Percentiles rank a stretch among this genome's conserved stretches.
Evolutionary conservation across 2,797 vertebrate genomes (phyloP).

Genomic region (Cyclopterus lumpus): DNA sequence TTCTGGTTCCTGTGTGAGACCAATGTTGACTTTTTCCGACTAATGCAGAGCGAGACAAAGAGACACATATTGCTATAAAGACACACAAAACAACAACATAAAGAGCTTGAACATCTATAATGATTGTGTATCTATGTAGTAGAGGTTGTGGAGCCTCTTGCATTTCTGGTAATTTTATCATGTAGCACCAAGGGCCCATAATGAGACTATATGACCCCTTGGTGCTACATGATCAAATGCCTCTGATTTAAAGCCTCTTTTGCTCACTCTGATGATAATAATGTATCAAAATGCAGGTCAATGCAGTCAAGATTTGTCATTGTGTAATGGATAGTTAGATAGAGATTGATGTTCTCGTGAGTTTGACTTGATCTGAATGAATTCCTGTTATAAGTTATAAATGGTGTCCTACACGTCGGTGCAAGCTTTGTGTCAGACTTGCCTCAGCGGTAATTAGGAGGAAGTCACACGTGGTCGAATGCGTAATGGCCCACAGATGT

Average conservation of each 20-base stretch:
- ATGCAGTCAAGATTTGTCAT: not conserved
- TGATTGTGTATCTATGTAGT: not conserved
- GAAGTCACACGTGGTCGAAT: slow-evolving; percentile 13
- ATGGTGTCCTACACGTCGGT: not conserved
- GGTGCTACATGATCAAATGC: not conserved
- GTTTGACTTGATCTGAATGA: not conserved
- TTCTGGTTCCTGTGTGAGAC: too few relatives aligned
- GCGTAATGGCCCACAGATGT: slow-evolving; percentile 58
- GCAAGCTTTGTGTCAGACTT: slow-evolving; percentile 13
- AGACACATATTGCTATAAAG: not conserved
- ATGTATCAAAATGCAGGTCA: not conserved
- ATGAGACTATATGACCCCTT: not conserved
- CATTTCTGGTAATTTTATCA: not conserved
- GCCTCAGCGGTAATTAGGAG: slow-evolving; percentile 17
- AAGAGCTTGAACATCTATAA: not conserved
- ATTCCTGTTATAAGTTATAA: not conserved
- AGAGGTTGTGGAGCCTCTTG: not conserved
- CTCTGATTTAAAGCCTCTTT: not conserved
- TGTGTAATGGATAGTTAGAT: not conserved
- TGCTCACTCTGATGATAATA: not conserved
- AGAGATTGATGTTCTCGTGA: not conserved
- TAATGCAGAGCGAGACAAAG: not conserved
- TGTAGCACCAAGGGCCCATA: not conserved
- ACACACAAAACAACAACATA: not conserved
- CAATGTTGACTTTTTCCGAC: too few relatives aligned